Evolutionary conservation across 2,113 vertebrate species (phyloP).

Genomic region (Chrysochloris asiatica): DNA sequence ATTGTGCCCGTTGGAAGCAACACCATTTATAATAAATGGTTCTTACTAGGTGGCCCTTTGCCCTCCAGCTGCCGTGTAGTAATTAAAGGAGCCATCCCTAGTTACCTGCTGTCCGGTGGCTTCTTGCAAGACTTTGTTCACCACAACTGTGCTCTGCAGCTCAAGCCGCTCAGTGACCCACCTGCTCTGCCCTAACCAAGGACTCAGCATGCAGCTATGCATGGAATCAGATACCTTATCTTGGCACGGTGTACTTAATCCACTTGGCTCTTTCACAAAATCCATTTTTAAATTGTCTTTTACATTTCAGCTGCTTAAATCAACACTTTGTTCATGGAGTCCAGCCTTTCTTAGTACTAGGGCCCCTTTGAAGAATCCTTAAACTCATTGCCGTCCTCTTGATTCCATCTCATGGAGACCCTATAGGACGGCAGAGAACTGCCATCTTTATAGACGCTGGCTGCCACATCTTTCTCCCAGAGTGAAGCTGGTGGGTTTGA

Average conservation of each 20-base stretch:
- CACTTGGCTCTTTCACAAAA: not conserved
- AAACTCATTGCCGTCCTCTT: too few relatives aligned
- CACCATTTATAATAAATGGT: too few relatives aligned
- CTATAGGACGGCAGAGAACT: not conserved
- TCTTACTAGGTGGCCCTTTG: too few relatives aligned
- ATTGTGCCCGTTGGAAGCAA: too few relatives aligned
- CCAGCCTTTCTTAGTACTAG: not conserved
- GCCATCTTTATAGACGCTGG: not conserved
- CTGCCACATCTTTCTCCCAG: not conserved
- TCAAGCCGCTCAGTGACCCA: not conserved
- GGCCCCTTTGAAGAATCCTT: not conserved
- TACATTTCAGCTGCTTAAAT: not conserved
- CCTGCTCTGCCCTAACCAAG: not conserved
- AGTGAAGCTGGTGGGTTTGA: not conserved
- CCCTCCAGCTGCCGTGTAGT: too few relatives aligned
- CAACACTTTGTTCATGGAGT: too few relatives aligned
- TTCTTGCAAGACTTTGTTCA: not conserved
- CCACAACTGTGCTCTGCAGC: not conserved
- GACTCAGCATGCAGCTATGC: not conserved
- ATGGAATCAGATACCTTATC: not conserved
- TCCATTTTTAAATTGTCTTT: not conserved
- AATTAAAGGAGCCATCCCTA: not conserved
- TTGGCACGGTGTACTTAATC: too few relatives aligned
- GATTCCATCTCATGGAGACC: too few relatives aligned
- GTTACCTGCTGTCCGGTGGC: rapidly evolving